These are phyloP conservation scores for Diachasmimorpha longicaudata DNA, from an alignment of 1,140 invertebrate species.

Conservation along the genomic window DNA sequence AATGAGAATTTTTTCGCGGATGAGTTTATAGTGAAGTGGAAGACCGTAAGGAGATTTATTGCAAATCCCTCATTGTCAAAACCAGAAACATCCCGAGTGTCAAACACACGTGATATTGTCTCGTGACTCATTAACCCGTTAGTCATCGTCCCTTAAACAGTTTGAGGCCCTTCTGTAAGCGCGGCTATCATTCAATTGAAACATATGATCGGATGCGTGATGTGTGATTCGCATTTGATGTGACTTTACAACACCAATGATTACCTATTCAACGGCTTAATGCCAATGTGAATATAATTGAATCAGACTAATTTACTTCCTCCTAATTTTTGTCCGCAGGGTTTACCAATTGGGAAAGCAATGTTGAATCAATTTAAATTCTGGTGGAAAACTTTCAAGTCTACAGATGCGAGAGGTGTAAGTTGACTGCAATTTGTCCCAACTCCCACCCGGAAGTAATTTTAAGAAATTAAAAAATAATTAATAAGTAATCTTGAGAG, in stretches of 20 bases:
- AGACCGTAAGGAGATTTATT: no score
- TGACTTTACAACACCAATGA: neutral
- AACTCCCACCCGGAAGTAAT: no score
- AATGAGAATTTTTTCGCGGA: no score
- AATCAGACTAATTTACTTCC: neutral
- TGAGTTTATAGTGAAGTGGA: no score
- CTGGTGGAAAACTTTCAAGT: neutral
- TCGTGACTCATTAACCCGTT: neutral
- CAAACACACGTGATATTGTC: neutral
- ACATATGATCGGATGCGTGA: neutral
- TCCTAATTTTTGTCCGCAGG: neutral
- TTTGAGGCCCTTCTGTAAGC: neutral
- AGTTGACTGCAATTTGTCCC: neutral
- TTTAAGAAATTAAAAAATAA: no score
- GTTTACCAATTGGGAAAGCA: neutral
- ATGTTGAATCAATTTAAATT: neutral
- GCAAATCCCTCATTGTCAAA: neutral
- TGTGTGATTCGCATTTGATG: neutral
- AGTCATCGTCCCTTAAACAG: neutral
- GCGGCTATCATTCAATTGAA: neutral
- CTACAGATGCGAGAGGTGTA: neutral
- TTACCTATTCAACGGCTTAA: neutral
- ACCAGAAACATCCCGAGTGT: neutral
- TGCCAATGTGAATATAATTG: neutral
- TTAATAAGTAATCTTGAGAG: no score